A percentile compares a stretch with the other conserved stretches of the same genome.
Conservation (phyloP, 2,113 vertebrate species). For the Corydoras maculifer region DNA sequence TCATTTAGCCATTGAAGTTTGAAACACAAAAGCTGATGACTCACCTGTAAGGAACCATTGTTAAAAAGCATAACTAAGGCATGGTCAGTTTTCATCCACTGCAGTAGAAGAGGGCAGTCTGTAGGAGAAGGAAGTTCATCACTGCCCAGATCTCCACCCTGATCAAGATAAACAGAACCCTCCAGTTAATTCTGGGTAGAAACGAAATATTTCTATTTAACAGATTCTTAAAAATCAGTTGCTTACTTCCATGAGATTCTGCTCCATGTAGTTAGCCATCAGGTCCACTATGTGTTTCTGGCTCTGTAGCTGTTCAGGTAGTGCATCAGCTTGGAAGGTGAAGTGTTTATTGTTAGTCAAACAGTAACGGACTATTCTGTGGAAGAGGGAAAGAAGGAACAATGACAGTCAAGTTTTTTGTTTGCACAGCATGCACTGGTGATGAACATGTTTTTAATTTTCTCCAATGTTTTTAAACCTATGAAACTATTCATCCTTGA, state of each 20-base stretch:
- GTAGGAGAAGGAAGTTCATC: conserved; percentile 57
- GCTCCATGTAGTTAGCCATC: conserved; percentile 94
- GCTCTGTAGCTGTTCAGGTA: conserved; percentile 82
- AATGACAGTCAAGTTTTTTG: too few species aligned
- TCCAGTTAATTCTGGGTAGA: too few species aligned
- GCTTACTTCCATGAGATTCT: conserved; percentile 89
- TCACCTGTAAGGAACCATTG: conserved; percentile 88
- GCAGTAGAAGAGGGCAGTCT: conserved; percentile 78
- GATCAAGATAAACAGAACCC: background rate
- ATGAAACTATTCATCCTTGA: too few species aligned
- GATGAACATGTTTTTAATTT: too few species aligned
- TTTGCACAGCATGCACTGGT: too few species aligned
- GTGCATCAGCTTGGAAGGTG: conserved; percentile 70
- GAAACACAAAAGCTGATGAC: background rate
- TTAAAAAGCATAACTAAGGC: conserved; percentile 96
- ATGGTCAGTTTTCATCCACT: conserved; percentile 96
- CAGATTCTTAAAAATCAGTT: background rate
- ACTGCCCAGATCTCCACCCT: conserved; percentile 89
- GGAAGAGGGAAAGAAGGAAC: background rate
- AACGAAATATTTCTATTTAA: too few species aligned
- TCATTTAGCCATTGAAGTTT: background rate
- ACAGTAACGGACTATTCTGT: conserved; percentile 86
- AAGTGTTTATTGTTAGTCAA: conserved; percentile 87
- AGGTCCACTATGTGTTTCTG: conserved; percentile 85
- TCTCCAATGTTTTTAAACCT: too few species aligned